A percentile compares a stretch with the other conserved stretches of the same genome.
These are phyloP conservation scores for Lycaena phlaeas DNA, from an alignment of 2,888 invertebrate genomes.

Conservation along the genomic window DNA sequence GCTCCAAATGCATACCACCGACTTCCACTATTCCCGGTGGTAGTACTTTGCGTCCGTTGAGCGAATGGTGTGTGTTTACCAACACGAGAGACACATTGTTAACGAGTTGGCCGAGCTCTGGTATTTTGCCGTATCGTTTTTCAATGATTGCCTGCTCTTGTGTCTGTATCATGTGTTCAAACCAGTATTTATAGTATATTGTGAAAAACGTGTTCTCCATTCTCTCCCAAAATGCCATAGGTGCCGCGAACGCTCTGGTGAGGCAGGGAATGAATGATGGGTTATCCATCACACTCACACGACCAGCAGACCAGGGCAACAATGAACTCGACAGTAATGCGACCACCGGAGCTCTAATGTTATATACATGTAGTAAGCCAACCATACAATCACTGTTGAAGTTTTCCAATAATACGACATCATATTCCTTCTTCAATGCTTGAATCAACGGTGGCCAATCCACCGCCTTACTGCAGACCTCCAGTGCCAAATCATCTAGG, in stretches of 20 bases:
- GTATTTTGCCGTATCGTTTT: conserved; percentile 54
- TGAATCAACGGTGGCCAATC: conserved; percentile 21
- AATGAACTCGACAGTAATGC: conserved; percentile 56
- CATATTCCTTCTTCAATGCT: conserved; percentile 42
- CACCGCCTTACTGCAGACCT: conserved; percentile 24
- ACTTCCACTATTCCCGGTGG: conserved; percentile 75
- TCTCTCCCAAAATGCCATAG: conserved; percentile 50
- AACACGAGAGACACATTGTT: conserved; percentile 68
- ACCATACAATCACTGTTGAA: conserved; percentile 71
- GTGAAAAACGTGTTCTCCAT: conserved; percentile 21
- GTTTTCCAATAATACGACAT: conserved; percentile 64
- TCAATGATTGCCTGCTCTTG: conserved; percentile 50
- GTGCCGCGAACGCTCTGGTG: conserved; percentile 42
- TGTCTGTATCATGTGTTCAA: conserved; percentile 28
- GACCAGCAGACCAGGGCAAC: conserved; percentile 51
- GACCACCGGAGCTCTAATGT: conserved; percentile 51
- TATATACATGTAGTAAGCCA: conserved; percentile 57
- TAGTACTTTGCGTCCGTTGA: conserved; percentile 71
- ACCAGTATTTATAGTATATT: conserved; percentile 21
- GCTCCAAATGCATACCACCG: conserved; percentile 74
- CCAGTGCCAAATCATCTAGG: conserved; percentile 19
- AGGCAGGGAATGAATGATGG: conserved; percentile 52
- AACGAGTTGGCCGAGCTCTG: conserved; percentile 57
- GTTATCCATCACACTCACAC: conserved; percentile 38
- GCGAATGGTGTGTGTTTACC: conserved; percentile 74